Evolutionary conservation across 92 coral and sea anemone genomes (phyloP).

Genomic region (Actinernus sp.): DNA sequence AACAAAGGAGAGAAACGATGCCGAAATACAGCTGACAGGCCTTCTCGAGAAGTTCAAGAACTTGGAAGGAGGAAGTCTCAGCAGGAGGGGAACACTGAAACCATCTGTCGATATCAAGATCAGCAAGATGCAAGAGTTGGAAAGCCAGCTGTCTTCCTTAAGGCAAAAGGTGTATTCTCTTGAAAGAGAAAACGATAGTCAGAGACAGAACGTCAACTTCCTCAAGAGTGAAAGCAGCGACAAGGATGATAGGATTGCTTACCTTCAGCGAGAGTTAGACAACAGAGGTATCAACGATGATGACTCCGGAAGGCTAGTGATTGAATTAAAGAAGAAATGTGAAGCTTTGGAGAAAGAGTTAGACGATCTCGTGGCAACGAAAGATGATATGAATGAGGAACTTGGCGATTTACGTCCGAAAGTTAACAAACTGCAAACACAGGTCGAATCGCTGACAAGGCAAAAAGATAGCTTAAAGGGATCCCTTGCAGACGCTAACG

Average conservation of each 20-base stretch:
- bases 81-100: constrained; percentile 5
- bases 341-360: constrained; percentile 63
- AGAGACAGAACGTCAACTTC: constrained; percentile 29
- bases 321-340: constrained; percentile 58
- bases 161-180: constrained; percentile 75
- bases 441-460: constrained; percentile 56
- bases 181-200: constrained; percentile 67
- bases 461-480: constrained; percentile 67
- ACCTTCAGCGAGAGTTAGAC: constrained; percentile 69
- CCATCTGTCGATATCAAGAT: constrained; percentile 15
- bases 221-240: constrained; percentile 62
- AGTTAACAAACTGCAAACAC: constrained; percentile 64
- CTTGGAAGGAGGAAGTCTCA: constrained; percentile 13
- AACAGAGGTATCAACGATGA: constrained; percentile 48
- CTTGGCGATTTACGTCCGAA: constrained; percentile 52
- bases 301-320: constrained; percentile 48
- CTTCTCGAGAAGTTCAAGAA: constrained; percentile 57
- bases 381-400: constrained; percentile 54
- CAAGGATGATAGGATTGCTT: constrained; percentile 56
- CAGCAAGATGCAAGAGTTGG: constrained; percentile 53
- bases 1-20: constrained; percentile 66
- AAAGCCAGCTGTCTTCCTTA: constrained; percentile 59
- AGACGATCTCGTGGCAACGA: constrained; percentile 60
- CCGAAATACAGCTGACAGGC: constrained; percentile 73
- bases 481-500: constrained; percentile 57